These are phyloP conservation scores for Pseudomyrmex concolor DNA, from an alignment of 1,140 invertebrate species.

Conservation along the genomic window DNA sequence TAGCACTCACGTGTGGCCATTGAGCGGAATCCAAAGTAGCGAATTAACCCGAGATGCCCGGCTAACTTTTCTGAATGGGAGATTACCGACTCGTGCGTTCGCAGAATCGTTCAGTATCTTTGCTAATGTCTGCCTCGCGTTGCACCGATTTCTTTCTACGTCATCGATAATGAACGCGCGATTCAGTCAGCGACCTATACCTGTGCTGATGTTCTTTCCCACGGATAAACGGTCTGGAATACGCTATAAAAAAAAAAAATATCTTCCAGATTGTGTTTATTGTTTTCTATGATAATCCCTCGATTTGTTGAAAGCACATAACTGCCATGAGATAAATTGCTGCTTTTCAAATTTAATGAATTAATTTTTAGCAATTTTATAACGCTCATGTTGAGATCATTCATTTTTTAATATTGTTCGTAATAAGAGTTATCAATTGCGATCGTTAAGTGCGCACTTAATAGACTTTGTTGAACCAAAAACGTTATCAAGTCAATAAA, in stretches of 20 bases:
- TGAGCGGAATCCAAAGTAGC: conserved; percentile 74
- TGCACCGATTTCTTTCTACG: conserved; percentile 23
- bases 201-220: conserved; percentile 2
- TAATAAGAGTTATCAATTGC: conserved; percentile 9
- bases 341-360: no score
- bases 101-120: conserved; percentile 45
- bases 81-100: conserved; percentile 70
- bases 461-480: conserved; percentile 1
- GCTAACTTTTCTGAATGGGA: conserved; percentile 78
- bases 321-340: no score
- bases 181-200: conserved; percentile 7
- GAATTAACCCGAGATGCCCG: conserved; percentile 76
- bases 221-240: neutral
- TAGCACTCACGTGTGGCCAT: conserved; percentile 73
- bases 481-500: conserved; percentile 10
- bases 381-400: neutral
- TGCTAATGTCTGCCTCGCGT: conserved; percentile 24
- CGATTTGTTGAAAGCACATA: no score
- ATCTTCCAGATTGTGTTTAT: neutral
- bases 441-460: neutral
- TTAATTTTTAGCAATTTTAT: conserved; percentile 16
- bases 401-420: neutral
- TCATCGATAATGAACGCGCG: conserved; percentile 21
- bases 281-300: no score
- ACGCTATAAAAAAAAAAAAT: neutral